Evolutionary conservation across 2,113 vertebrate species (phyloP).

Genomic region (Paracanthobrama guichenoti): DNA sequence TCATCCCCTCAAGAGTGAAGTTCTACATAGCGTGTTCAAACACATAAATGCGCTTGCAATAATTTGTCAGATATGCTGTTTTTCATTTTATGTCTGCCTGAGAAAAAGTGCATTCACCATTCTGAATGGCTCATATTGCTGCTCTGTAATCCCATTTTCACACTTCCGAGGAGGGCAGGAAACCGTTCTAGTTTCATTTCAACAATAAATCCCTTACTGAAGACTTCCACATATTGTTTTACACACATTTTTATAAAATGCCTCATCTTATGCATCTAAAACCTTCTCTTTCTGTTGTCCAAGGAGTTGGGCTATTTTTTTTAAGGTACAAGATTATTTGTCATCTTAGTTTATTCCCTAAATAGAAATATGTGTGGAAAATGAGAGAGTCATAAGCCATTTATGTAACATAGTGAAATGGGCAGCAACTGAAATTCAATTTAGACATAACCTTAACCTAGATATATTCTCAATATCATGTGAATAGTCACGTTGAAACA

Average conservation of each 20-base stretch:
- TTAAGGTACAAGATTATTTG: neutral
- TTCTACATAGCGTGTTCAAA: conserved; percentile 32
- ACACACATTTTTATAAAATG: conserved; percentile 30
- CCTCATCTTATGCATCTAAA: conserved; percentile 22
- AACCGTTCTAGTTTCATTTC: conserved; percentile 38
- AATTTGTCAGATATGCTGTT: conserved; percentile 47
- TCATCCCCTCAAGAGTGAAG: conserved; percentile 37
- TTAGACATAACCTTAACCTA: conserved; percentile 45
- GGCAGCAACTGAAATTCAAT: conserved; percentile 11
- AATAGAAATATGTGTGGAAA: conserved; percentile 6
- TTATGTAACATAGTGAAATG: neutral
- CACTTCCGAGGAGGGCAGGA: conserved; percentile 48
- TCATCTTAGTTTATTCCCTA: neutral
- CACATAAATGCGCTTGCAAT: conserved; percentile 24
- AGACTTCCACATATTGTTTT: conserved; percentile 17
- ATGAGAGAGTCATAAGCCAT: neutral
- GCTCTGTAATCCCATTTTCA: conserved; percentile 55
- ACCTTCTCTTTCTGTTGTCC: neutral
- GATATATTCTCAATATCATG: conserved; percentile 38
- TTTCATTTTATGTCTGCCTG: conserved; percentile 37
- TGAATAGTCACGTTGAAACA: conserved; percentile 37
- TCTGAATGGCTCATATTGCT: conserved; percentile 52
- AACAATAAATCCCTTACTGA: conserved; percentile 28
- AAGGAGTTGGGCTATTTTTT: neutral
- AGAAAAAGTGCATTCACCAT: conserved; percentile 40